Percentiles rank a stretch among this genome's conserved stretches.
Conservation (phyloP, 2,113 vertebrate species). For the Lagopus leucura region DNA sequence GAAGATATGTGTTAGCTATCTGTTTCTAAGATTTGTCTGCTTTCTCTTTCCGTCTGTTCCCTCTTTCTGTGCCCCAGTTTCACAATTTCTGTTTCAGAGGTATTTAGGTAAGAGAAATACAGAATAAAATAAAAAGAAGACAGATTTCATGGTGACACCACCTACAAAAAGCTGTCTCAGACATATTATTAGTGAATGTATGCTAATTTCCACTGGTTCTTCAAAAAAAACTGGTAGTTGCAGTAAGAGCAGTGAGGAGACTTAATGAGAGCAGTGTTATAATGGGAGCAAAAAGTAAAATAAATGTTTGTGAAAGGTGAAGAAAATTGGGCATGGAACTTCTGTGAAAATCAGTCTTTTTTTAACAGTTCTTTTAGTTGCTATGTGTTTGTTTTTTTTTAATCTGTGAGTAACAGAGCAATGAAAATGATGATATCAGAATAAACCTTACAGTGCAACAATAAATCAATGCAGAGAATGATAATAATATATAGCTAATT, state of each 20-base stretch:
- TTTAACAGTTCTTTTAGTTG: neutral
- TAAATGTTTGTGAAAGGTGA: neutral
- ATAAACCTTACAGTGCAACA: neutral
- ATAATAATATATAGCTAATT: neutral
- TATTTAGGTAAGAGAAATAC: neutral
- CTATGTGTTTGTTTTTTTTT: neutral
- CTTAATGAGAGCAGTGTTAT: neutral
- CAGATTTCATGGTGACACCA: accelerated
- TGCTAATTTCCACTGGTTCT: neutral
- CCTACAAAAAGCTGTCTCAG: neutral
- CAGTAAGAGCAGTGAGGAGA: neutral
- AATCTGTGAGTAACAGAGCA: neutral
- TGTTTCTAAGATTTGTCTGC: neutral
- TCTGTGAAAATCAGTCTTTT: neutral
- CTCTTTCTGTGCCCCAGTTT: neutral
- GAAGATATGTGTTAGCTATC: neutral
- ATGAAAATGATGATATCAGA: neutral
- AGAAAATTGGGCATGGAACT: neutral
- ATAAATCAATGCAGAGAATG: neutral
- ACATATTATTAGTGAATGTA: neutral
- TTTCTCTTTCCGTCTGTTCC: neutral
- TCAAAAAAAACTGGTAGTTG: neutral
- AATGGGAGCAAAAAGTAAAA: neutral
- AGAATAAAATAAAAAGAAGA: neutral
- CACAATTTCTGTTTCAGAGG: neutral